Conservation (phyloP, 2,888 invertebrate species). For the Timema podura region DNA sequence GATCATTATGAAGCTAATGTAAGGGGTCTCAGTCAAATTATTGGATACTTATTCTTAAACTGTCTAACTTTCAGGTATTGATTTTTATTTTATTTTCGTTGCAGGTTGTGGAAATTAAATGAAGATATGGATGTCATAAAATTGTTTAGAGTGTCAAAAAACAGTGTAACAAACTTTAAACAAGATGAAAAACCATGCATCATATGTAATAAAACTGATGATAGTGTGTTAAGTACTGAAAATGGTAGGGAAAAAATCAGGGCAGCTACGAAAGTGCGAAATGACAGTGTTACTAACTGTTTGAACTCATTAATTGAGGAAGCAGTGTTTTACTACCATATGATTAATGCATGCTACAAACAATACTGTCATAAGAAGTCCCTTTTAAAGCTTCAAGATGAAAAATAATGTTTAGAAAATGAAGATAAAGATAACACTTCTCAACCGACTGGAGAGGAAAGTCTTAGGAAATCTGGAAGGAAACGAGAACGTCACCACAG, state of each 20-base stretch:
- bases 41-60: no score
- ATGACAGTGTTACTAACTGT: no score
- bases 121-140: not conserved
- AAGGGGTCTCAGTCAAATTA: no score
- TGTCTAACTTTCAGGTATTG: constrained; percentile 8
- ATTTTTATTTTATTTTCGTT: constrained; percentile 12
- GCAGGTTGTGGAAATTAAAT: not conserved
- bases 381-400: not conserved
- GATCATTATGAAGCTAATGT: no score
- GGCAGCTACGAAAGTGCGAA: not conserved
- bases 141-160: constrained; percentile 1
- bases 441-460: not conserved
- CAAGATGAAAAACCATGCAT: not conserved
- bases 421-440: not conserved
- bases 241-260: constrained; percentile 4
- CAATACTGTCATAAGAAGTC: not conserved
- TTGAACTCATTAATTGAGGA: constrained; percentile 11
- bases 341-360: no score
- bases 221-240: not conserved
- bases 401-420: not conserved
- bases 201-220: not conserved
- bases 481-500: no score
- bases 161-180: constrained; percentile 14
- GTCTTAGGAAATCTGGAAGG: not conserved
- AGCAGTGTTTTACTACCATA: no score